These are phyloP conservation scores for Pachypsylla venusta DNA, from an alignment of 1,140 invertebrate species.

Conservation along the genomic window DNA sequence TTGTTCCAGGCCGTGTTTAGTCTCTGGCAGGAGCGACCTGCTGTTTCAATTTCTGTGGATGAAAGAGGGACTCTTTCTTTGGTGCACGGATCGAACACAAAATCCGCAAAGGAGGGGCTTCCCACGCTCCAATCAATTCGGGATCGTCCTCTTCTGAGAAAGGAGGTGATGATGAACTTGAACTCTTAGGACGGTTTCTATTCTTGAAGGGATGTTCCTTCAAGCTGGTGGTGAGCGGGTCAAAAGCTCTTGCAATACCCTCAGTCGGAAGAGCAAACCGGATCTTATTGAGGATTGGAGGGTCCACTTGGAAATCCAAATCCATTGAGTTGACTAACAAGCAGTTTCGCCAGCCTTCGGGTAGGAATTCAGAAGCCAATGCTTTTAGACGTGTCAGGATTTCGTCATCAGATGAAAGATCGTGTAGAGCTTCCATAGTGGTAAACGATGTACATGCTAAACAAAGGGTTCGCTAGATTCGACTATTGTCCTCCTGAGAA, in stretches of 20 bases:
- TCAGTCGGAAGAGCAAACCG: neutral
- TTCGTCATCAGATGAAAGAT: neutral
- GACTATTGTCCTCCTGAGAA: no score
- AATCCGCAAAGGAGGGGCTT: conserved; percentile 1
- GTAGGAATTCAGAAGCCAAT: neutral
- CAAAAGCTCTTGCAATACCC: neutral
- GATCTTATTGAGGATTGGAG: neutral
- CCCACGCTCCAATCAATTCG: no score
- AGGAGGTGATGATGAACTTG: no score
- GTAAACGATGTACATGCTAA: neutral
- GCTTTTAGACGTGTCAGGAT: neutral
- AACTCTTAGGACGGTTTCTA: no score
- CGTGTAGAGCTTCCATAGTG: neutral
- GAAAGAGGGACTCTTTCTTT: conserved; percentile 23
- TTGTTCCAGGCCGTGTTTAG: conserved; percentile 13
- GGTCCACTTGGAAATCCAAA: neutral
- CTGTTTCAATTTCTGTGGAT: conserved; percentile 18
- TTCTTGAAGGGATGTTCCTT: neutral
- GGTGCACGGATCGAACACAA: conserved; percentile 7
- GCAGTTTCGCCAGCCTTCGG: neutral
- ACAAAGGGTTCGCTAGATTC: no score
- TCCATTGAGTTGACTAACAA: neutral
- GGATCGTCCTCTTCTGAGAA: no score
- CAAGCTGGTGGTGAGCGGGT: neutral
- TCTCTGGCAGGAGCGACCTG: neutral